Evolutionary conservation across 2,113 vertebrate species (phyloP).

Genomic region (Pionites leucogaster): DNA sequence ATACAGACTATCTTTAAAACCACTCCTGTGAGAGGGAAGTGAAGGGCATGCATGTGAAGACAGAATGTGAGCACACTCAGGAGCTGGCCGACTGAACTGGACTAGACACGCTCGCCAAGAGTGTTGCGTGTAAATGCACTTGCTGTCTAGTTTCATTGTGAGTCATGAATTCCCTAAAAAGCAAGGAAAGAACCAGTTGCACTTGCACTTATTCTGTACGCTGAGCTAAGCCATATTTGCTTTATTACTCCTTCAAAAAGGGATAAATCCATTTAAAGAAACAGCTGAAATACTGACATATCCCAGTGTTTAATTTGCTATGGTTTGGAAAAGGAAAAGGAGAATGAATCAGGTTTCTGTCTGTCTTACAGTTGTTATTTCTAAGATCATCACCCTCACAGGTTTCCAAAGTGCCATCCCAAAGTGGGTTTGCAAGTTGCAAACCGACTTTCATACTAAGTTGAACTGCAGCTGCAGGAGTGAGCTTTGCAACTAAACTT

Average conservation of each 20-base stretch:
- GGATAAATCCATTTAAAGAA: neutral
- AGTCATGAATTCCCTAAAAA: neutral
- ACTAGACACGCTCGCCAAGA: neutral
- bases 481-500: neutral
- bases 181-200: neutral
- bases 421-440: neutral
- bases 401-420: neutral
- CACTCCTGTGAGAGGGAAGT: neutral
- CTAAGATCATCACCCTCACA: neutral
- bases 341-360: neutral
- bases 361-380: neutral
- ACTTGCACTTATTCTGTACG: neutral
- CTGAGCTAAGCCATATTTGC: neutral
- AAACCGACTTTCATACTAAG: neutral
- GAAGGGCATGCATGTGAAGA: neutral
- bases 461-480: neutral
- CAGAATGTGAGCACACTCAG: fast-evolving
- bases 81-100: neutral
- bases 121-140: neutral
- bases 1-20: neutral
- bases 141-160: conserved; percentile 42
- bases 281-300: neutral
- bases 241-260: neutral
- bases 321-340: neutral
- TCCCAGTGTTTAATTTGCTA: neutral